Percentiles rank a stretch among this genome's conserved stretches.
Conservation (phyloP, 1,140 invertebrate genomes). For the Macrobrachium rosenbergii region DNA sequence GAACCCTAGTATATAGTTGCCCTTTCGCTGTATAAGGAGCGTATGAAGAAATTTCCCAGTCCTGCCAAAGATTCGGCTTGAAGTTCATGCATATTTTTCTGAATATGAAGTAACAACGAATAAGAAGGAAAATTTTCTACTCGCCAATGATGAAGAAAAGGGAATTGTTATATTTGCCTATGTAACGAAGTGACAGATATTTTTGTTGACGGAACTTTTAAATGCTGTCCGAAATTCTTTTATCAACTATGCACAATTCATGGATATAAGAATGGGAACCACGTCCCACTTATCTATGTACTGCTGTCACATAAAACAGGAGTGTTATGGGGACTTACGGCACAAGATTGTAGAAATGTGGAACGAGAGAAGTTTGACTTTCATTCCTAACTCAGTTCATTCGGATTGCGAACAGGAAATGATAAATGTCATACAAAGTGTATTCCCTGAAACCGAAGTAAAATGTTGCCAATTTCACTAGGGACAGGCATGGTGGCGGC, state of each 20-base stretch:
- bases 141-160: not conserved
- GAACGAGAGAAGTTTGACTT: not conserved
- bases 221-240: slow-evolving; percentile 6
- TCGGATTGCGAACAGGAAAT: not conserved
- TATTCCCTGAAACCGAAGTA: not conserved
- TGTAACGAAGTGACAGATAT: not conserved
- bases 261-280: not conserved
- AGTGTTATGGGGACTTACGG: not conserved
- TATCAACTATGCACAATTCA: not conserved
- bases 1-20: not conserved
- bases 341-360: slow-evolving; percentile 4
- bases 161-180: not conserved
- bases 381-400: not conserved
- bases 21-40: not conserved
- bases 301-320: slow-evolving; percentile 7
- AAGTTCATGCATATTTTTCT: slow-evolving; percentile 7
- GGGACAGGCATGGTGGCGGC: not conserved
- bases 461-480: slow-evolving; percentile 16
- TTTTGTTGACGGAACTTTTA: slow-evolving; percentile 25
- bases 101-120: slow-evolving; percentile 18
- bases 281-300: not conserved
- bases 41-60: not conserved
- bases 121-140: not conserved
- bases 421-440: slow-evolving; percentile 8
- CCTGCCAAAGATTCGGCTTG: slow-evolving; percentile 8